Percentiles rank a stretch among this genome's conserved stretches.
Evolutionary conservation across 2,888 invertebrate genomes (phyloP).

Genomic region (Eugnorisma glareosa): DNA sequence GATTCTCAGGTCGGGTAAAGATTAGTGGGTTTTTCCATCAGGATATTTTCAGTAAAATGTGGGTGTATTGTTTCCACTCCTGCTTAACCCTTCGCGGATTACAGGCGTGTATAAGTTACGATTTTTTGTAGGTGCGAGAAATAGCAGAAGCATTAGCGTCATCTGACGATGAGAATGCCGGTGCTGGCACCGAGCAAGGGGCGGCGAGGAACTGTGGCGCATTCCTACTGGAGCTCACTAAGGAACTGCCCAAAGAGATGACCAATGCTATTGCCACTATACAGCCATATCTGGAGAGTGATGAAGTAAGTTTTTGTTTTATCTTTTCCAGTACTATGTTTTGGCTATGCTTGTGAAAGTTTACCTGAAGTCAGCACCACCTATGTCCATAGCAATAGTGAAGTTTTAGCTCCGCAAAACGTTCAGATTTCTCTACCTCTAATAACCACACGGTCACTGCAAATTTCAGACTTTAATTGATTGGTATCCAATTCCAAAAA

Average conservation of each 20-base stretch:
- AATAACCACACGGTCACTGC: background rate
- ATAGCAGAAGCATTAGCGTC: slow-evolving; percentile 92
- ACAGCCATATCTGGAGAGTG: slow-evolving; percentile 91
- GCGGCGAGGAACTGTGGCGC: slow-evolving; percentile 87
- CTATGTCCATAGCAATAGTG: background rate
- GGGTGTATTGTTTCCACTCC: background rate
- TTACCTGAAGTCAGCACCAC: background rate
- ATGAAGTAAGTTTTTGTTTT: slow-evolving; percentile 81
- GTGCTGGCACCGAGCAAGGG: slow-evolving; percentile 81
- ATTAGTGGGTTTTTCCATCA: background rate
- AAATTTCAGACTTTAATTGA: background rate
- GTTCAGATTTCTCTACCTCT: background rate
- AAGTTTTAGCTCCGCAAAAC: background rate
- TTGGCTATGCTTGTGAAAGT: background rate
- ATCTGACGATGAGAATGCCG: slow-evolving; percentile 86
- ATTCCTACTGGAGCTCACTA: slow-evolving; percentile 92
- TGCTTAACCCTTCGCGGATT: background rate
- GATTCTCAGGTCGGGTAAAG: background rate
- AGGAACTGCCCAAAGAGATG: slow-evolving; percentile 91
- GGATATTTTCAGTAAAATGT: background rate
- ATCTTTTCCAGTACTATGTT: background rate
- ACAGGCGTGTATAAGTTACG: background rate
- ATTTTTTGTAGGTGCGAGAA: slow-evolving; percentile 89
- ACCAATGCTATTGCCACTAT: slow-evolving; percentile 91
- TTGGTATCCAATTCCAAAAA: background rate